These are phyloP conservation scores for Drosophila mimica DNA, from an alignment of 2,888 invertebrate genomes.

Conservation along the genomic window DNA sequence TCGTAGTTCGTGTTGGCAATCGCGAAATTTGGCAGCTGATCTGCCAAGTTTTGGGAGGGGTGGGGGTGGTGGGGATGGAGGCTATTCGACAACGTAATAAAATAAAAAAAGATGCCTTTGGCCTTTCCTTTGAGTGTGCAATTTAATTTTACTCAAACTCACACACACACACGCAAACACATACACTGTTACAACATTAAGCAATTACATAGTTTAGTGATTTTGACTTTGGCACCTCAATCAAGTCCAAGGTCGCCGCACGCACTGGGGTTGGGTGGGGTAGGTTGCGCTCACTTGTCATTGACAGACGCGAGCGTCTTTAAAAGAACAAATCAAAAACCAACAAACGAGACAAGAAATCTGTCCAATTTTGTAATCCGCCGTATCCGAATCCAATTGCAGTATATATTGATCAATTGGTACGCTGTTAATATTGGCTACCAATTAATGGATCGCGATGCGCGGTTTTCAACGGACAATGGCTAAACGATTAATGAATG, in stretches of 20 bases:
- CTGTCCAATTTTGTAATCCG: neutral
- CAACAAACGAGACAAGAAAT: neutral
- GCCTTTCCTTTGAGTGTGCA: conserved; percentile 21
- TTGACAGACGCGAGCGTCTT: conserved; percentile 4
- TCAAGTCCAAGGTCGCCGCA: conserved; percentile 47
- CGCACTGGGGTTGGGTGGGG: conserved; percentile 25
- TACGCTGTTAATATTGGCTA: neutral
- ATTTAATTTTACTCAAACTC: conserved; percentile 51
- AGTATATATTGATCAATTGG: conserved; percentile 5
- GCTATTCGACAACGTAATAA: neutral
- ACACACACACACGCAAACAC: conserved; percentile 7
- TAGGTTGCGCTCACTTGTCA: conserved; percentile 19
- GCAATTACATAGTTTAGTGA: conserved; percentile 34
- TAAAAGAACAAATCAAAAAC: neutral
- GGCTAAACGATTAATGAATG: neutral
- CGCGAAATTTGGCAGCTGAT: conserved; percentile 59
- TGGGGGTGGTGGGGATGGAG: no score
- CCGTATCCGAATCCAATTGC: conserved; percentile 16
- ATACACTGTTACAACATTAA: conserved; percentile 5
- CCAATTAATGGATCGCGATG: neutral
- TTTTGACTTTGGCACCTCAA: conserved; percentile 47
- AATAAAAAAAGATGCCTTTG: conserved; percentile 10
- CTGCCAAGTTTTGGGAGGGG: no score
- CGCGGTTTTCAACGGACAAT: neutral
- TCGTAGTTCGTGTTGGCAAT: conserved; percentile 50